Conservation (phyloP, 1,140 invertebrate species). For the Calliopsis andreniformis region DNA sequence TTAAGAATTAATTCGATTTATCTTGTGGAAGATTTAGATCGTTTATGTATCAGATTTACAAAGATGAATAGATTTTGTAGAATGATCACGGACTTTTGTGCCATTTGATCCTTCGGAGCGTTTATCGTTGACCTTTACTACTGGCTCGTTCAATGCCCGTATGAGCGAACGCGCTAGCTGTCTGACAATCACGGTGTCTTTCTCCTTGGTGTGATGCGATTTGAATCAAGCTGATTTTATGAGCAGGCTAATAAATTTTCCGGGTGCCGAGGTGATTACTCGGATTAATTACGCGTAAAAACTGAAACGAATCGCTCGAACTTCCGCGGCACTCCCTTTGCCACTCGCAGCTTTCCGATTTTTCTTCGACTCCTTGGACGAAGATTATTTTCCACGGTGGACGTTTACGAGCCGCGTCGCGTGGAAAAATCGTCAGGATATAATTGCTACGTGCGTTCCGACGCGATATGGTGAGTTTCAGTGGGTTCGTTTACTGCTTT, state of each 20-base stretch:
- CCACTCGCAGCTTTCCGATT: neutral
- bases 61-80: too few relatives aligned
- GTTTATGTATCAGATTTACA: too few relatives aligned
- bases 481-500: conserved; percentile 39
- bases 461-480: conserved; percentile 9
- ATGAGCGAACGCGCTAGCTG: neutral
- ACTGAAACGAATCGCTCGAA: too few relatives aligned
- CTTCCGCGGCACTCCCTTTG: neutral
- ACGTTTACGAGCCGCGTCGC: neutral
- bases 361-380: neutral
- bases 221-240: conserved; percentile 4
- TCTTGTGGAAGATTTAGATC: too few relatives aligned
- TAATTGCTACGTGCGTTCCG: conserved; percentile 41
- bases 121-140: neutral
- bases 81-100: neutral
- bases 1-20: too few relatives aligned
- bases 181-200: neutral
- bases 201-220: neutral
- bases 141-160: neutral
- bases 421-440: neutral
- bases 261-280: neutral
- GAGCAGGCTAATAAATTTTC: conserved; percentile 11
- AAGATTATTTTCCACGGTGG: neutral
- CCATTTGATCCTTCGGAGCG: neutral
- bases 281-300: too few relatives aligned